These are phyloP conservation scores for Globodera rostochiensis DNA, from an alignment of 1,140 invertebrate genomes.

Conservation along the genomic window DNA sequence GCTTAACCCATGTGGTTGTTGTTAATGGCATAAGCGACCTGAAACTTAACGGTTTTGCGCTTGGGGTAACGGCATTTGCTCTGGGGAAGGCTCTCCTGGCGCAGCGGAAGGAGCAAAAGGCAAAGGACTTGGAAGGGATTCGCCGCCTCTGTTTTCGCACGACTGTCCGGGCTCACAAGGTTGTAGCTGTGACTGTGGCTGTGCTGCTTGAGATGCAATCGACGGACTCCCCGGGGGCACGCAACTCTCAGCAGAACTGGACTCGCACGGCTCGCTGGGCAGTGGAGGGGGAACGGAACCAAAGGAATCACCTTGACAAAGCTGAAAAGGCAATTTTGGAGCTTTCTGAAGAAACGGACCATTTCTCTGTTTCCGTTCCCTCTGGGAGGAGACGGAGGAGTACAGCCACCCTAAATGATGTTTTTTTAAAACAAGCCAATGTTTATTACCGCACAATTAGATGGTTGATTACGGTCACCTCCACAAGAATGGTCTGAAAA, in stretches of 20 bases:
- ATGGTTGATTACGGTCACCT: too few relatives aligned
- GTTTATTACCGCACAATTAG: too few relatives aligned
- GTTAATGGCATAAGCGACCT: too few relatives aligned
- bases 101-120: background rate
- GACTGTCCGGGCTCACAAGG: background rate
- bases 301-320: constrained; percentile 20
- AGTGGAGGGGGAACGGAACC: constrained; percentile 27
- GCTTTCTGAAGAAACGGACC: background rate
- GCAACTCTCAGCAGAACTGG: constrained; percentile 28
- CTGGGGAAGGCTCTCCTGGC: background rate
- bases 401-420: background rate
- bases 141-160: background rate
- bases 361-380: background rate
- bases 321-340: background rate
- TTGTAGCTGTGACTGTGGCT: background rate
- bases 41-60: too few relatives aligned
- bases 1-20: background rate
- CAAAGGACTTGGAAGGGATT: constrained; percentile 12
- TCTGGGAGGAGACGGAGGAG: background rate
- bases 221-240: background rate
- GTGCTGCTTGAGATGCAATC: background rate
- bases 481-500: too few relatives aligned
- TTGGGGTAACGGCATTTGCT: background rate
- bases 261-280: constrained; percentile 31
- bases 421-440: too few relatives aligned